Conservation (phyloP, 2,113 vertebrate genomes). For the Cisticola juncidis region DNA sequence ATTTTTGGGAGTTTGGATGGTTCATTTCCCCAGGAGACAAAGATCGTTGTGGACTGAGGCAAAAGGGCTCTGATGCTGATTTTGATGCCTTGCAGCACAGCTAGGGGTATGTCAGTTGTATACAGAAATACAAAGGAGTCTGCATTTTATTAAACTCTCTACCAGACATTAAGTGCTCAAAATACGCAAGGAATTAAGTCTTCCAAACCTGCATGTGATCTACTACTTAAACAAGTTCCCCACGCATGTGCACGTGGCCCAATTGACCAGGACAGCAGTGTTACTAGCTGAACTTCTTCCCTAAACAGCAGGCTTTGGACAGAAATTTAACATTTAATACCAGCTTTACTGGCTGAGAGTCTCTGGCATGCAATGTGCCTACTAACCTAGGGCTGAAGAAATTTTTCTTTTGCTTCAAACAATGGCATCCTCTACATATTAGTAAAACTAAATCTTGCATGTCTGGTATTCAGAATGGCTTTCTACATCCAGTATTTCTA, state of each 20-base stretch:
- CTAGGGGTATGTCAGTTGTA: not conserved
- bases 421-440: not conserved
- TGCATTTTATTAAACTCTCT: slow-evolving; percentile 14
- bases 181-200: slow-evolving; percentile 7
- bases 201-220: slow-evolving; percentile 1
- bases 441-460: not conserved
- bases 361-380: not conserved
- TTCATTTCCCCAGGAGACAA: not conserved
- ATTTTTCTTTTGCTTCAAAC: not conserved
- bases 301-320: not conserved
- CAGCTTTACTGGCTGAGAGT: not conserved
- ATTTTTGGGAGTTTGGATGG: not conserved
- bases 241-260: not conserved
- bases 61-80: not conserved
- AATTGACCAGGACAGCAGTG: not conserved
- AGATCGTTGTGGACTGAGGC: not conserved
- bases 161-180: not conserved
- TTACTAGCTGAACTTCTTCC: not conserved
- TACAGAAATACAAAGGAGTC: not conserved
- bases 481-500: not conserved
- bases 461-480: not conserved
- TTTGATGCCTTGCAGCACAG: not conserved
- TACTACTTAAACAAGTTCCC: not conserved
- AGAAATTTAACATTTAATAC: not conserved
- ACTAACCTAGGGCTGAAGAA: not conserved